Evolutionary conservation across 2,113 vertebrate species (phyloP), one percentile per base, ranked within the genome.

Genomic region (Sapayoa aenigma): DNA sequence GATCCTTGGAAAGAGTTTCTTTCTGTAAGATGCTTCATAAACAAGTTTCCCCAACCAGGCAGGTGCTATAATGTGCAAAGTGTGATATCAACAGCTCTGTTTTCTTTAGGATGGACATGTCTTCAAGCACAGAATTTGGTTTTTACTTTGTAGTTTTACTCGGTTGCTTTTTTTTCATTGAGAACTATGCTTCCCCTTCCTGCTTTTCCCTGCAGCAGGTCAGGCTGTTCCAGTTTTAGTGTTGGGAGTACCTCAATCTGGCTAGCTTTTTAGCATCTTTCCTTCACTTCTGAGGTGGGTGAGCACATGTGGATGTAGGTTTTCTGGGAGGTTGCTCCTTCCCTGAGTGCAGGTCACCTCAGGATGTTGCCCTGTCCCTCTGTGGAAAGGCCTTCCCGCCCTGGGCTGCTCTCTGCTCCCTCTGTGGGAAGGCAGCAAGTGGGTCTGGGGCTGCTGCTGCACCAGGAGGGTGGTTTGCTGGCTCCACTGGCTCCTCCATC

Each of bases 301-400:
- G 21, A 37, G 35, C 0, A 1, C 0, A 0, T 22, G 15, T 62
- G 72, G 16, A 25, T 33, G 16, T 9, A 46, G 16, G 6, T 16
- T 62, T 79, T 22, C 49, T 31, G 50, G 79, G n/a, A 49, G 31
- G n/a, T 47, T 1, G 2, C 30, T 56, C 13, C 20, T 53, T 67
- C 25, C 21, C 28, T 3, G 20, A 12, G 65, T 1, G 0, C 17
- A 4, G 46, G 30, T 23, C 17, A 7, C 27, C 41, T 42, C 16
- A 12, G 59, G 53, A 11, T 28, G 23, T 13, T 21, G 30, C 41
- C 46, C n/a, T 1, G 1, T 23, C 30, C 12, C 10, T 21, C 18
- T 7, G 18, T 1, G 8, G 11, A 4, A 7, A n/a, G 50, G 42
- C 31, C 22, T 22, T 35, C 35, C 55, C 4, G 5, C 39, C 15